Conservation (phyloP, 1,140 invertebrate genomes). For the Drosophila fuyamai region DNA sequence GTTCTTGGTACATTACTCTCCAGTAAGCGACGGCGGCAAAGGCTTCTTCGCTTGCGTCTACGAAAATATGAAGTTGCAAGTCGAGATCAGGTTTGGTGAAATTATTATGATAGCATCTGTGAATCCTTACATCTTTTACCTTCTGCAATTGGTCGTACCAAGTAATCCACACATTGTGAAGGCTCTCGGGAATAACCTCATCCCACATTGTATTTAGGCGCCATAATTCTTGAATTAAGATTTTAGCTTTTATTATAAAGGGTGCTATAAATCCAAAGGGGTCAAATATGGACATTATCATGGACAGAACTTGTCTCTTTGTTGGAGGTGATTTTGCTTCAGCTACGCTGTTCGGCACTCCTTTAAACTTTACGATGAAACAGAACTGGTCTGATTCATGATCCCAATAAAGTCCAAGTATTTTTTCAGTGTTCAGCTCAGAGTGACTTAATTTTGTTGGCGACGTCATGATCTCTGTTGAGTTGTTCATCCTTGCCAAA, state of each 20-base stretch:
- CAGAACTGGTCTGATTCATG: neutral
- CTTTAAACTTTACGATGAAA: neutral
- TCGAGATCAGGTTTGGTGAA: neutral
- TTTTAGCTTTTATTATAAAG: neutral
- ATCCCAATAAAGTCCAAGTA: slow-evolving; percentile 5
- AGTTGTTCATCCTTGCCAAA: neutral
- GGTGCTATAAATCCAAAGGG: neutral
- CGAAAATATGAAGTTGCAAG: neutral
- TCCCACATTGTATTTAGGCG: neutral
- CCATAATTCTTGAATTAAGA: slow-evolving; percentile 1
- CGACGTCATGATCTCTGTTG: neutral
- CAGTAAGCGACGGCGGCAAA: neutral
- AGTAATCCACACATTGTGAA: neutral
- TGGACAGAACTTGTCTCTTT: slow-evolving; percentile 2
- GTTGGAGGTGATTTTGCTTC: neutral
- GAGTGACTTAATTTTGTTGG: neutral
- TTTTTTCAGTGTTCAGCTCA: neutral
- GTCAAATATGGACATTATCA: neutral
- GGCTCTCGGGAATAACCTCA: neutral
- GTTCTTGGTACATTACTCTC: neutral
- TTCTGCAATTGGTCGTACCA: neutral
- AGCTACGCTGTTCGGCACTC: neutral
- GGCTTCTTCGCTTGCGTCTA: neutral
- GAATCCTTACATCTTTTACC: neutral
- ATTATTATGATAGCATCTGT: neutral